Evolutionary conservation across 1,140 invertebrate species (phyloP).

Genomic region (Scaptomyza hsui): DNA sequence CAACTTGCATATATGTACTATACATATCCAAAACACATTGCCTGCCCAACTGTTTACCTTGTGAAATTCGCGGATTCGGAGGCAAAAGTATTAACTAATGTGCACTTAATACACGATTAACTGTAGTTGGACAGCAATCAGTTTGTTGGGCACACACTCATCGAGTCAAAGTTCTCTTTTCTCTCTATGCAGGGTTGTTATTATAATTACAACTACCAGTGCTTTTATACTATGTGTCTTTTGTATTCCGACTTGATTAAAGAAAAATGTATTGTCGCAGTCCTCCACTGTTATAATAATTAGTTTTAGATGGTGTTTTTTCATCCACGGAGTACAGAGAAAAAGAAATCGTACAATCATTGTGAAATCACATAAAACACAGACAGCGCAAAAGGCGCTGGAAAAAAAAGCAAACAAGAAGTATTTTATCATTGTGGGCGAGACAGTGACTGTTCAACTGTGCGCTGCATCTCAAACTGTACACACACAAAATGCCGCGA

Average conservation of each 20-base stretch:
- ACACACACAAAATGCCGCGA: slow-evolving; percentile 41
- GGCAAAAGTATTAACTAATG: not conserved
- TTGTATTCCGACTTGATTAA: not conserved
- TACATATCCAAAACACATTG: slow-evolving; percentile 5
- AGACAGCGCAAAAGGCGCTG: not conserved
- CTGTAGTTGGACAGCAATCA: slow-evolving; percentile 9
- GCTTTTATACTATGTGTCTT: not conserved
- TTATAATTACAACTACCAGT: slow-evolving; percentile 17
- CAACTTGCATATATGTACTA: slow-evolving; percentile 4
- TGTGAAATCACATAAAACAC: slow-evolving; percentile 20
- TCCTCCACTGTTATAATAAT: slow-evolving; percentile 7
- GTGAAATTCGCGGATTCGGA: slow-evolving; percentile 30
- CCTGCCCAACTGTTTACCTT: slow-evolving; percentile 37
- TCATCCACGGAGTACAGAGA: not conserved
- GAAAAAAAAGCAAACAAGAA: not conserved
- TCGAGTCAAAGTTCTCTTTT: slow-evolving; percentile 28
- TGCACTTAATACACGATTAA: not conserved
- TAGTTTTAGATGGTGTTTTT: slow-evolving; percentile 1
- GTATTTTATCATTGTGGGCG: slow-evolving; percentile 6
- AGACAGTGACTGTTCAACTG: slow-evolving; percentile 10
- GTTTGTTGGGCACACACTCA: slow-evolving; percentile 33
- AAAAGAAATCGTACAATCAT: slow-evolving; percentile 10
- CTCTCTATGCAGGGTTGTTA: slow-evolving; percentile 7
- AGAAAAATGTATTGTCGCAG: slow-evolving; percentile 26
- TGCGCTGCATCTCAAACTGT: slow-evolving; percentile 24